Conservation (phyloP, 2,888 invertebrate species). For the Holacanthella duospinosa region DNA sequence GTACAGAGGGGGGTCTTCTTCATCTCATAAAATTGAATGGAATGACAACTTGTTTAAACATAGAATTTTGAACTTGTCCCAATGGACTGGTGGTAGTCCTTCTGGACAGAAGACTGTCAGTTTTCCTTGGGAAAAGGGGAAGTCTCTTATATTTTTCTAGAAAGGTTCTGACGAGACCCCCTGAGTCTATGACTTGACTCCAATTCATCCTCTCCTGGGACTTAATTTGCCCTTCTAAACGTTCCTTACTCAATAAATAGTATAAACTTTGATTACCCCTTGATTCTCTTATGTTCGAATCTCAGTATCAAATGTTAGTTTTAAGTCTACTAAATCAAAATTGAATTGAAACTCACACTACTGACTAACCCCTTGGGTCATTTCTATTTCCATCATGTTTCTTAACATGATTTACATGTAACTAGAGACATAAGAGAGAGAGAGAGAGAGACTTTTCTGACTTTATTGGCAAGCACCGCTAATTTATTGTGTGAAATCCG, state of each 20-base stretch:
- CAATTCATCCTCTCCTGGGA: slow-evolving; percentile 22
- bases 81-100: not conserved
- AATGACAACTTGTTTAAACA: slow-evolving; percentile 32
- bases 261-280: not conserved
- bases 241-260: not conserved
- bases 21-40: not conserved
- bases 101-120: too few relatives aligned
- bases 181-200: not conserved
- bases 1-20: slow-evolving; percentile 25
- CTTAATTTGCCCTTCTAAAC: slow-evolving; percentile 23
- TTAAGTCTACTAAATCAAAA: not conserved
- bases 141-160: not conserved
- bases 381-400: not conserved
- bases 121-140: not conserved
- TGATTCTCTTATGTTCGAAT: too few relatives aligned
- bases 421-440: slow-evolving; percentile 1
- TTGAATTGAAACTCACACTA: not conserved
- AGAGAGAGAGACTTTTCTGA: not conserved
- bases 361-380: too few relatives aligned
- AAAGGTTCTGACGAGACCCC: not conserved
- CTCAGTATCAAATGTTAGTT: not conserved
- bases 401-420: not conserved
- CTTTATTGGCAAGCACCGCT: not conserved
- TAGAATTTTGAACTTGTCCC: too few relatives aligned
- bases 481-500: not conserved